Base-by-base conservation (phyloP, 2,113 vertebrate species). In the Alethe diademata region DNA sequence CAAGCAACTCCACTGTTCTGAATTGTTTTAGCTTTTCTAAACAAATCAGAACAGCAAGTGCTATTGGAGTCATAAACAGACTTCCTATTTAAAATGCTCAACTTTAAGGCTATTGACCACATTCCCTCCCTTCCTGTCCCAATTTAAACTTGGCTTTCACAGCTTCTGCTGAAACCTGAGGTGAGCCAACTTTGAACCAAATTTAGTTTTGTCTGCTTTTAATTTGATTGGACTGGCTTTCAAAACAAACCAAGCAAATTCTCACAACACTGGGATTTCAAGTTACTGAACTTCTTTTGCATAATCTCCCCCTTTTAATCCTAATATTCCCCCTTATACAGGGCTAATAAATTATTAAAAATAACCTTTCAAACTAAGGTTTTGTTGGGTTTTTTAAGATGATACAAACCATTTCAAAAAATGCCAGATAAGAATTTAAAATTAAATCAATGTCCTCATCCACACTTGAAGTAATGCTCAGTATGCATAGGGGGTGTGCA, bases 61-160 rank as follows among this genome's bases (percentile, higher is more conserved):
- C 94, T 96, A 92, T 86, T 95, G 88, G 92, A 97, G 76, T 70
- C 82, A 92, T 96, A 96, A 96, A 96, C 93, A 96, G 85, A 97
- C 95, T 96, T 97, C 95, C 95, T 92, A 95, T 93, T 97, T 96
- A 93, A 96, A 96, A 97, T 93, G 85, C 93, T 95, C 90, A 96
- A 83, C 94, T 96, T 95, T 94, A 95, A 96, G 90, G 85, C 94
- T 97, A 96, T 95, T 97, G 93, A 97, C 95, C 96, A 96, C 93
- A 96, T 96, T 96, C 95, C 96, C 94, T 96, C 94, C 93, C 95
- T 97, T 97, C 94, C 95, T 97, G 95, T 95, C 93, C 94, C 88
- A 96, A 96, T 95, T 95, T 96, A 97, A 96, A 96, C 94, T 96
- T 97, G 96, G 94, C 94, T 95, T 95, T 96, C 93, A 93, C 93